Evolutionary conservation across 2,797 vertebrate species (phyloP).

Genomic region (Tapirus indicus): DNA sequence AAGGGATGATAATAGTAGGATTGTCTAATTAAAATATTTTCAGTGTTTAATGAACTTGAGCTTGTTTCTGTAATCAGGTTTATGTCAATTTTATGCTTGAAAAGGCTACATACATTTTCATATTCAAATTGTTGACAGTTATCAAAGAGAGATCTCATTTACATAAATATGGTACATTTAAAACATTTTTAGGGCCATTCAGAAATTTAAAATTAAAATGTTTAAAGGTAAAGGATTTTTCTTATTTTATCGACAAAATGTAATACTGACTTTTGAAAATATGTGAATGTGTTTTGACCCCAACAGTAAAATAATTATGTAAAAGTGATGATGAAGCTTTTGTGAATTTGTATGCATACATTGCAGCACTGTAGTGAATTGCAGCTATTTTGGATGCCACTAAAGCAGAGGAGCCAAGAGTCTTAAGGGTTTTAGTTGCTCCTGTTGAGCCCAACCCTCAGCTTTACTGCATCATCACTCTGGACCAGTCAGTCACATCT

Average conservation of each 20-base stretch:
- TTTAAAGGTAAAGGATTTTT: background rate
- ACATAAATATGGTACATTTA: background rate
- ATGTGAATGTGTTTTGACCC: background rate
- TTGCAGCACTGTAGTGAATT: background rate
- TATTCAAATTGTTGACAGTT: background rate
- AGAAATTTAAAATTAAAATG: background rate
- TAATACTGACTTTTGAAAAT: background rate
- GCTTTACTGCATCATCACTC: background rate
- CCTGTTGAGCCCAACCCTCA: background rate
- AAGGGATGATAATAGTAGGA: background rate
- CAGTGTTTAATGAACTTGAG: background rate
- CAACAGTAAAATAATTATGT: background rate
- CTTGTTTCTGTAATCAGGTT: background rate
- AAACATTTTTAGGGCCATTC: background rate
- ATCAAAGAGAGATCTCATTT: background rate
- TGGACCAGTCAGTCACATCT: background rate
- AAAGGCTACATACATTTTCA: background rate
- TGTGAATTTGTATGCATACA: background rate
- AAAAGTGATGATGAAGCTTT: background rate
- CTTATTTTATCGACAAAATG: background rate
- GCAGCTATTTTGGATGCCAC: background rate
- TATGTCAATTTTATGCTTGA: conserved; percentile 5
- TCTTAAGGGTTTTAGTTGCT: background rate
- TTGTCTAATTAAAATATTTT: background rate
- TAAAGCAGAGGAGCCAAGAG: background rate